A percentile compares a stretch with the other conserved stretches of the same genome.
phyloP scores from a whole-genome alignment of 2,113 vertebrate genomes.

The Elephas maximus region DNA sequence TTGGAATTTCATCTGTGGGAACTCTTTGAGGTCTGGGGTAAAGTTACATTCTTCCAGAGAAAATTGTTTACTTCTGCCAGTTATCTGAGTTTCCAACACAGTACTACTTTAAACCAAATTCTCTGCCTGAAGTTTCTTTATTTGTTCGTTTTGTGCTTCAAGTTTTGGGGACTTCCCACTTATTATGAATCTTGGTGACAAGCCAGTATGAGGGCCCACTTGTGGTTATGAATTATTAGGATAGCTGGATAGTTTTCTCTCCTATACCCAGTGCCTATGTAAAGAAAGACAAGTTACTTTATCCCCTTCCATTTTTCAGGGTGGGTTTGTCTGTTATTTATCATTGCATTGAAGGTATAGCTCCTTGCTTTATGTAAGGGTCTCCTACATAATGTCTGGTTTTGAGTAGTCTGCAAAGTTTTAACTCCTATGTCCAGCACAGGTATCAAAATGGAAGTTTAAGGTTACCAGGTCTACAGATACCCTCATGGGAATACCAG shows the following conservation, averaged over 20 bases:
- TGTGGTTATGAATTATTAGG: not conserved
- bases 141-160: slow-evolving; percentile 30
- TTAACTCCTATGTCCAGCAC: not conserved
- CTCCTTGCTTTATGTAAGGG: not conserved
- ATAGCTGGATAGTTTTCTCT: not conserved
- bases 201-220: not conserved
- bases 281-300: not conserved
- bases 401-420: not conserved
- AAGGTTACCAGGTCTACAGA: not conserved
- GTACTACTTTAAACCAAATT: not conserved
- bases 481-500: not conserved
- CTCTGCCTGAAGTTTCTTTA: not conserved
- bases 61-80: not conserved
- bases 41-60: not conserved
- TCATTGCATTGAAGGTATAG: not conserved
- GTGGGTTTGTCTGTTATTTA: not conserved
- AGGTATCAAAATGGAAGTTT: not conserved
- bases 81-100: not conserved
- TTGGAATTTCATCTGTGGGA: slow-evolving; percentile 38
- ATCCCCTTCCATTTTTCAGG: not conserved
- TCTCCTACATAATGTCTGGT: not conserved
- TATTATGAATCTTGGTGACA: not conserved
- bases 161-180: not conserved
- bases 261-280: not conserved
- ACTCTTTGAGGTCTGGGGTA: not conserved